A percentile compares a stretch with the other conserved stretches of the same genome.
Evolutionary conservation across 1,140 invertebrate genomes (phyloP).

Genomic region (Drosophila arawakana): DNA sequence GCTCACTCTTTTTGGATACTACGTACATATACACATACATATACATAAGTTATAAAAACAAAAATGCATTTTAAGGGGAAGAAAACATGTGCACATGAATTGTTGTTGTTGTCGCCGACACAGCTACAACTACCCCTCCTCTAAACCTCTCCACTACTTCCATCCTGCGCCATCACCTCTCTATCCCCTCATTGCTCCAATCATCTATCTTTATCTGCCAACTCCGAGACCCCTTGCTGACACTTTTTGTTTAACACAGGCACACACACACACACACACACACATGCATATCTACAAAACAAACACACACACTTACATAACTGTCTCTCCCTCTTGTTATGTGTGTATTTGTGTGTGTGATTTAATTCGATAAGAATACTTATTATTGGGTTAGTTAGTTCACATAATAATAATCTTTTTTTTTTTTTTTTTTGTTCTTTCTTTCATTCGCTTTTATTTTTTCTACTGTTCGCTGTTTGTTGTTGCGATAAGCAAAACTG

Average conservation of each 20-base stretch:
- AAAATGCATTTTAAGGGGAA: conserved; percentile 42
- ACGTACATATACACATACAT: too few species aligned
- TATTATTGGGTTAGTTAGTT: conserved; percentile 83
- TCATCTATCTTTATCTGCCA: conserved; percentile 45
- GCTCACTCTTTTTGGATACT: conserved; percentile 23
- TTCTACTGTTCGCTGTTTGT: conserved; percentile 24
- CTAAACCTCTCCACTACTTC: conserved; percentile 1
- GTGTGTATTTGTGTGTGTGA: conserved; percentile 58
- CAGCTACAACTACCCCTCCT: conserved; percentile 1
- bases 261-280: conserved; percentile 29
- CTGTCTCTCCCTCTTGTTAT: background rate
- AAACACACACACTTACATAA: conserved; percentile 23
- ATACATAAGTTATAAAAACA: conserved; percentile 51
- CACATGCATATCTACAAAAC: conserved; percentile 40
- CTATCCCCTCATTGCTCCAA: background rate
- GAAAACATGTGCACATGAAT: conserved; percentile 35
- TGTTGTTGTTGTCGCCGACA: conserved; percentile 1
- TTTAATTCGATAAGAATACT: conserved; percentile 81
- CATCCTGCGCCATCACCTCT: conserved; percentile 6
- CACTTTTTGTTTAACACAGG: conserved; percentile 44
- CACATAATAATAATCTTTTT: conserved; percentile 73
- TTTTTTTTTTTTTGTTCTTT: conserved; percentile 28
- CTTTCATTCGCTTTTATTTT: conserved; percentile 24
- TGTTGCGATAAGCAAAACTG: conserved; percentile 61
- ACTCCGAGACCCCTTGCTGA: conserved; percentile 62